phyloP scores from a whole-genome alignment of 2,888 invertebrate species.

The Elegia similella region DNA sequence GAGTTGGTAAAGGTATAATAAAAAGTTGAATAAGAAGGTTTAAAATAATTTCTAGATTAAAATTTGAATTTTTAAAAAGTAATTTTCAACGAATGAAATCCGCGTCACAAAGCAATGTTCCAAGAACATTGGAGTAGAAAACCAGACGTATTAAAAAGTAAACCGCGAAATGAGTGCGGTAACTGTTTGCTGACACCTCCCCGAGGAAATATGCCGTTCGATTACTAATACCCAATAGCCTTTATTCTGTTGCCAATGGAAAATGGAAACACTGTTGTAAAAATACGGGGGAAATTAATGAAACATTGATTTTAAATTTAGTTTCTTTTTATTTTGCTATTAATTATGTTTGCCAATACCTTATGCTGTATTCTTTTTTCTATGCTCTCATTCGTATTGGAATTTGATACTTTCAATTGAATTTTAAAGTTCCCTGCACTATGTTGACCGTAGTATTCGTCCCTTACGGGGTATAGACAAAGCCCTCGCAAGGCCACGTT shows the following conservation, averaged over 20 bases:
- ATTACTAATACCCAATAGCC: slow-evolving; percentile 9
- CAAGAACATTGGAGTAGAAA: neutral
- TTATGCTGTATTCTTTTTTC: no score
- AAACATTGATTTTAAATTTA: slow-evolving; percentile 1
- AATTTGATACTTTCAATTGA: no score
- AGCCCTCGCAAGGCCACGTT: no score
- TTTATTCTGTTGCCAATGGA: neutral
- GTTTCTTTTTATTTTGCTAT: neutral
- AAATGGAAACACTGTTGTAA: slow-evolving; percentile 2
- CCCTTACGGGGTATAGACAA: no score
- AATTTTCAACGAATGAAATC: neutral
- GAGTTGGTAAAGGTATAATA: no score
- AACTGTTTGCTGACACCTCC: slow-evolving; percentile 11
- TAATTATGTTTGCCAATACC: neutral
- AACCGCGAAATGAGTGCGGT: slow-evolving; percentile 2
- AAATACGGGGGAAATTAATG: neutral
- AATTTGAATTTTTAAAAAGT: neutral
- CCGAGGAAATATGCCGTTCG: slow-evolving; percentile 14
- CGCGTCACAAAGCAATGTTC: neutral
- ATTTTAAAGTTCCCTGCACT: no score
- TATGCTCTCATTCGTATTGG: no score
- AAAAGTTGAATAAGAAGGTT: no score
- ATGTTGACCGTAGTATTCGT: no score
- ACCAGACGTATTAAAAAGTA: slow-evolving; percentile 8
- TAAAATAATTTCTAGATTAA: neutral